Evolutionary conservation across 92 coral and sea anemone species (phyloP), one percentile per base, ranked within the genome.

Genomic region (Nematostella vectensis): DNA sequence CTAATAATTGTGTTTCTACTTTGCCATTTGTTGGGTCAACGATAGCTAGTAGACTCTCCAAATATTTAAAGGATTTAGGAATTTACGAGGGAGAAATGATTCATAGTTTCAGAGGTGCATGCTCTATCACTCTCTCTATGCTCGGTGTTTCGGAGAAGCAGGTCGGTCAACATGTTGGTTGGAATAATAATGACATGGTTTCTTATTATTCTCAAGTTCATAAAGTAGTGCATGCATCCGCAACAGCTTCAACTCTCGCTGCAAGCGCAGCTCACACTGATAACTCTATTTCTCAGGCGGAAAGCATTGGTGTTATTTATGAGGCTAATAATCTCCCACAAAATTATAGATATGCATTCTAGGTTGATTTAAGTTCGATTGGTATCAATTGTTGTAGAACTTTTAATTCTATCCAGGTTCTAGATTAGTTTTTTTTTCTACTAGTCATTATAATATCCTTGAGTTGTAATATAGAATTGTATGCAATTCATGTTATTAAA

Each of bases 241-340:
- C 42, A 43, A 53, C 58, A n/a, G 68, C 57, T 40, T 53, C 65
- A 20, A 29, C 48, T 52, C 65, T 59, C 47, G 65, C 65, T 45
- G 9, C 51, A 45, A 45, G 51, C 51, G 51, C 51, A 6, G 9
- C 51, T 6, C 51, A 17, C 4, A 6, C 51, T 4, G 18, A 6
- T 10, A 22, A 45, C 4, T 45, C 51, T 22, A 8, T 17, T 8
- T 45, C 51, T 19, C 18, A 45, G 21, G 51, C 51, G 4, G 51
- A 45, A 17, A 45, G 21, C 4, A 45, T 45, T 45, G 51, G 51
- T 9, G 4, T 4, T 45, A 4, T 45, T 8, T 45, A 45, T 19
- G 23, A 19, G 18, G 18, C 18, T 10, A 45, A 45, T 17, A 45
- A 19, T 22, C 12, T 45, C 21, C 51, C 51, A 4, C 4, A 11